Base-by-base conservation (phyloP, 2,888 invertebrate species). In the Macrosoma leucophasiata region DNA sequence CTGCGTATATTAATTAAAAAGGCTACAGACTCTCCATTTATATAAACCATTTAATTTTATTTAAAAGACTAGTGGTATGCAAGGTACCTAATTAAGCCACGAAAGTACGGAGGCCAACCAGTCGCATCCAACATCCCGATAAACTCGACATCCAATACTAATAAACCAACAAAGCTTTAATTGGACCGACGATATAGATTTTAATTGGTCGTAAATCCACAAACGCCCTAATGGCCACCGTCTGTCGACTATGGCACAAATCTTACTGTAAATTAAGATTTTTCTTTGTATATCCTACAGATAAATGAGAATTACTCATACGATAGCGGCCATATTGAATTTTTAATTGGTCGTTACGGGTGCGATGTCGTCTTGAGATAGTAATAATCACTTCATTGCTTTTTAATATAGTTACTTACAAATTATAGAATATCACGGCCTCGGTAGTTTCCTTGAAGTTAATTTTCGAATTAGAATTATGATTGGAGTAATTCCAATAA, bases 161-260 rank as follows among this genome's bases (percentile, higher is more conserved):
- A 76, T 78, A 76, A 75, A 79, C 60, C 47, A 71, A 59, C 51
- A 46, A 53, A 62, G 56, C 57, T 70, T 81, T 79, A 82, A 82
- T 81, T 81, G 81, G 70, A 52, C 50, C 64, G 60, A 59, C 60
- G 64, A 69, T 79, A 75, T 71, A 72, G 70, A 70, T 71, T 76
- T 81, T 79, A 82, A 82, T 81, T 82, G 81, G 61, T 56, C 65
- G 65, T 79, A 74, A 76, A 74, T 78, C 63, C 58, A 40, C 42
- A 48, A 52, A 58, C 55, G 57, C 50, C 61, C 59, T 76, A 75
- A 76, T 71, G 66, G 65, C 52, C 48, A 39, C 46, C 53, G 52
- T 53, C 46, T 58, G 43, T n/a, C 55, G 46, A 52, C 57, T 46
- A 49, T 47, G 39, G 46, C 53, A 62, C 58, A 63, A 58, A 65